phyloP scores from a whole-genome alignment of 2,888 invertebrate species.

The Didymodactylos carnosus region DNA sequence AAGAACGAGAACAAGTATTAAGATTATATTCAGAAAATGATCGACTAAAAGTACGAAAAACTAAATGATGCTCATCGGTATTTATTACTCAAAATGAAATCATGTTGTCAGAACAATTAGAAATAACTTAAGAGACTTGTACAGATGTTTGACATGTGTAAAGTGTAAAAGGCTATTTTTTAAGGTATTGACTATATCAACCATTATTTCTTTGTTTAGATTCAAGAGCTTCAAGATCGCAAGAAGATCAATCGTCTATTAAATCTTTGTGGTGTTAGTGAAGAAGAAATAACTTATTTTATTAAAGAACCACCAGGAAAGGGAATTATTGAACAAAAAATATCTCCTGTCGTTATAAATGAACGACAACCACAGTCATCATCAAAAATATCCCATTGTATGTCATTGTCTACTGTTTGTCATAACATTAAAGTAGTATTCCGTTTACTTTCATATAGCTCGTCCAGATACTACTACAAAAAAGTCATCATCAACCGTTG shows the following conservation, averaged over 20 bases:
- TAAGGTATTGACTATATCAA: neutral
- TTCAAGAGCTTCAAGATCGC: constrained; percentile 33
- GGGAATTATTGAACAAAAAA: constrained; percentile 23
- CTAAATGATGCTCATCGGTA: neutral
- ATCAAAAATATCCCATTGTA: neutral
- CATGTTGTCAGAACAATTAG: too few species aligned
- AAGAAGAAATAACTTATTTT: constrained; percentile 34
- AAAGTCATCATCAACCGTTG: constrained; percentile 10
- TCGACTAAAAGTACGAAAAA: constrained; percentile 29
- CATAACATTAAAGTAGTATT: too few species aligned
- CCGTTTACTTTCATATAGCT: too few species aligned
- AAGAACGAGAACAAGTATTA: constrained; percentile 35
- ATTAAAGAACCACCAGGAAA: constrained; percentile 33
- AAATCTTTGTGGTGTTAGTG: constrained; percentile 27
- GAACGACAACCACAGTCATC: neutral
- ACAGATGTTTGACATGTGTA: too few species aligned
- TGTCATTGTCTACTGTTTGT: neutral
- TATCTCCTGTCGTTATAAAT: neutral
- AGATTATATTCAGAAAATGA: constrained; percentile 35
- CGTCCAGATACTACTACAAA: constrained; percentile 20
- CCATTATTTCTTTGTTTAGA: constrained; percentile 18
- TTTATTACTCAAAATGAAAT: neutral
- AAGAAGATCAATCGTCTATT: constrained; percentile 34
- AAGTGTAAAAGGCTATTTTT: neutral
- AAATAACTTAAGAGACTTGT: too few species aligned